These are phyloP conservation scores for Sigmodon hispidus DNA, from an alignment of 2,113 vertebrate genomes.

Conservation along the genomic window DNA sequence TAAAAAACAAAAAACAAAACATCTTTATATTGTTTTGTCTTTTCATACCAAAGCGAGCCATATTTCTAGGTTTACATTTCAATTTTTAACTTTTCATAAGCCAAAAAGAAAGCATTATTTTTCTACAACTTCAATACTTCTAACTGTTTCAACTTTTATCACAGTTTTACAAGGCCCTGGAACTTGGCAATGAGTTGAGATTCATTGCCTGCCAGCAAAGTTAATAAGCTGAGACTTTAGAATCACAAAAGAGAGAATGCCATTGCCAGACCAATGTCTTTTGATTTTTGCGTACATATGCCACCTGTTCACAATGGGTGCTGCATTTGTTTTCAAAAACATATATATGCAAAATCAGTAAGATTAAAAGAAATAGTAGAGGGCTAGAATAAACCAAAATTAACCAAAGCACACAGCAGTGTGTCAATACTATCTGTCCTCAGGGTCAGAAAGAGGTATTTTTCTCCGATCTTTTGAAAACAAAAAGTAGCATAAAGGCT, in stretches of 20 bases:
- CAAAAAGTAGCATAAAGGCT: neutral
- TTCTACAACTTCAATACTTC: conserved; percentile 63
- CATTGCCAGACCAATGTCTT: conserved; percentile 63
- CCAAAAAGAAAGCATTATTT: conserved; percentile 74
- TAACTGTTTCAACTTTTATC: conserved; percentile 32
- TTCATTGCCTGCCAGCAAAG: conserved; percentile 59
- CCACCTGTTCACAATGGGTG: conserved; percentile 40
- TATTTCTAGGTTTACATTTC: conserved; percentile 79
- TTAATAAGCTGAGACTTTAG: conserved; percentile 22
- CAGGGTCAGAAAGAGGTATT: neutral
- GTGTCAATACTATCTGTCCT: neutral
- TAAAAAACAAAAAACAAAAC: neutral
- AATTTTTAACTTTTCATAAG: conserved; percentile 76
- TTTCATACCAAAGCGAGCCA: conserved; percentile 74
- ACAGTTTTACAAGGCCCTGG: conserved; percentile 40
- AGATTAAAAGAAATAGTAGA: conserved; percentile 70
- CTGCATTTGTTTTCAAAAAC: neutral
- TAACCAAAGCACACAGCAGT: neutral
- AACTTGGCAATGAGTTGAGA: conserved; percentile 53
- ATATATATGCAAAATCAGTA: conserved; percentile 44
- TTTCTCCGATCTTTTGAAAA: conserved; percentile 30
- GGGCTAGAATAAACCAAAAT: conserved; percentile 60
- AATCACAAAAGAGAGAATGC: neutral
- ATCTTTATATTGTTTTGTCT: conserved; percentile 68
- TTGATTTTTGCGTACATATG: neutral